phyloP scores from a whole-genome alignment of 2,888 invertebrate species.

The Lasioglossum lativentre region DNA sequence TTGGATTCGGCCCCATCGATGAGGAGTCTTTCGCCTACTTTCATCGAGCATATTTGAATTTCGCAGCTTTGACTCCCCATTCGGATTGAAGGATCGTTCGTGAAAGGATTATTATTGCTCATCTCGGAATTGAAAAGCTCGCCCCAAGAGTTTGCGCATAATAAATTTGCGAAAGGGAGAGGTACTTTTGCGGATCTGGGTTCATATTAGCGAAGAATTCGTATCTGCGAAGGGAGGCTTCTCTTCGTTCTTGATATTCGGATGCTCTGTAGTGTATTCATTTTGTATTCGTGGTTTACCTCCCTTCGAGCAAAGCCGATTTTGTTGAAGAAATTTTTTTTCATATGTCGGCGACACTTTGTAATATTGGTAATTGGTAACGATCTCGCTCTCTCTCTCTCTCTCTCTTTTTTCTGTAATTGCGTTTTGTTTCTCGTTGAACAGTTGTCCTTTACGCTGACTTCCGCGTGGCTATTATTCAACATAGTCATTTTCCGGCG shows the following conservation, averaged over 20 bases:
- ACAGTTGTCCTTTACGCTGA: no score
- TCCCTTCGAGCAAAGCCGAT: not conserved
- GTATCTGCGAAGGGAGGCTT: not conserved
- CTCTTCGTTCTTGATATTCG: not conserved
- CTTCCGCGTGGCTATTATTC: no score
- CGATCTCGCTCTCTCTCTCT: no score
- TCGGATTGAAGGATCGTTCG: not conserved
- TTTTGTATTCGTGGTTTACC: not conserved
- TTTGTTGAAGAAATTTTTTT: no score
- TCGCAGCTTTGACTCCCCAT: not conserved
- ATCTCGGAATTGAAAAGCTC: not conserved
- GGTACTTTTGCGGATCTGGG: not conserved
- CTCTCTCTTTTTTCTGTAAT: no score
- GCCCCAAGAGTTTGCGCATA: not conserved
- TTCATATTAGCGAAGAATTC: not conserved
- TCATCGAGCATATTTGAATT: not conserved
- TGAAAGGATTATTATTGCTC: not conserved
- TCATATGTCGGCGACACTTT: no score
- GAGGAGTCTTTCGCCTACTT: conserved; percentile 11
- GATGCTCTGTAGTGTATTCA: not conserved
- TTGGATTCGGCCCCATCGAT: not conserved
- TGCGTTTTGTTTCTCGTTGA: no score
- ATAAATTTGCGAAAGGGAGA: not conserved
- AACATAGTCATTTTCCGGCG: not conserved
- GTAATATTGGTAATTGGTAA: no score